Evolutionary conservation across 1,140 invertebrate genomes (phyloP), one percentile per base, ranked within the genome.

Genomic region (Drosophila dunni): DNA sequence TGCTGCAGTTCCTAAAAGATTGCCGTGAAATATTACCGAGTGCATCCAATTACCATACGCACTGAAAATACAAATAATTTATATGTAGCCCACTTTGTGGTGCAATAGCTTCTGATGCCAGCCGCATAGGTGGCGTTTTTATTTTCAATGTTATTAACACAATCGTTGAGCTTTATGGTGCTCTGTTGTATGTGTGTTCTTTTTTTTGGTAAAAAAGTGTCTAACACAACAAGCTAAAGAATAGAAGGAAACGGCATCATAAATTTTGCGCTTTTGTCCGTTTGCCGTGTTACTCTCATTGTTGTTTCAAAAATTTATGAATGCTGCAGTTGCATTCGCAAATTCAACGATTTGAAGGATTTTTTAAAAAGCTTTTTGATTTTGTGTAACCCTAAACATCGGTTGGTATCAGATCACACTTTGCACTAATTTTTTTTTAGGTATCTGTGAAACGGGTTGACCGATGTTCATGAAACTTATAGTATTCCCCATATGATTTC

Each of bases 331-430:
- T 84, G 78, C 61, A 64, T 70, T 38, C 36, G 11, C 46, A 53
- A 9, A 51, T 38, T 80, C 75, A 73, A 72, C 77, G 60, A 78
- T 64, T 77, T 70, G 58, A 63, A 77, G 67, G 51, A 66, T 66
- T 69, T 83, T 48, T 24, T 67, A 79, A 83, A 83, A 79, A 79
- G 76, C 79, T 44, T 60, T 83, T 65, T 76, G 63, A 83, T 83
- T 20, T 20, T 20, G 17, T 0, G 17, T 20, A 20, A 20, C 17
- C 17, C 17, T 20, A 20, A 20, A 20, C 17, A 20, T 20, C 17
- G 17, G 17, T 20, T 20, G 17, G 17, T 20, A 20, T 20, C 17
- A 20, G 17, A 20, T 20, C 17, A 20, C 17, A 20, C 17, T 20
- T 20, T 20, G 17, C 17, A 20, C 17, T 20, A n/a, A n/a, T 20